Conservation (phyloP, 2,888 invertebrate genomes). For the Himalopsyche japonica region DNA sequence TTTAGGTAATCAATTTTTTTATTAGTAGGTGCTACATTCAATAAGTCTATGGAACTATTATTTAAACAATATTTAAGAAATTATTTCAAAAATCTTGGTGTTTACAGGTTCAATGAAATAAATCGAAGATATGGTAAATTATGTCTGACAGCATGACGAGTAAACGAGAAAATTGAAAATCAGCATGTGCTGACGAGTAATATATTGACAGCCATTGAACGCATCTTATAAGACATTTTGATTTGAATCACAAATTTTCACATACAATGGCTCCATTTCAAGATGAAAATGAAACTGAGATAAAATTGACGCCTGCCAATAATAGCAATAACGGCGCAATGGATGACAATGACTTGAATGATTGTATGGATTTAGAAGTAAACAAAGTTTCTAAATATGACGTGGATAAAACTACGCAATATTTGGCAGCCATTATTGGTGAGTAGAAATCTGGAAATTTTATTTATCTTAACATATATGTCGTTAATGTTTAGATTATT, state of each 20-base stretch:
- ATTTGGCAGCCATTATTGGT: conserved; percentile 57
- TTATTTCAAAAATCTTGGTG: no score
- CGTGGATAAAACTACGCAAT: conserved; percentile 56
- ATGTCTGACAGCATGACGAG: no score
- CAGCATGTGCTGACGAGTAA: background rate
- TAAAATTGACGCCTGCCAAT: background rate
- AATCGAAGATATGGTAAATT: no score
- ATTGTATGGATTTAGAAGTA: background rate
- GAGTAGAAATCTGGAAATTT: no score
- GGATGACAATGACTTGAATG: background rate
- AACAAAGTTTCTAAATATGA: background rate
- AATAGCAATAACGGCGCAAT: background rate
- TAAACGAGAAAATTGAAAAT: background rate
- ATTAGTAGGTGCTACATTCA: no score
- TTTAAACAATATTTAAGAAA: no score
- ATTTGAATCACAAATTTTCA: background rate
- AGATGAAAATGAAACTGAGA: background rate
- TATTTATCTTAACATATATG: no score
- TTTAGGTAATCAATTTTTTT: no score
- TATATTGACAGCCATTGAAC: no score
- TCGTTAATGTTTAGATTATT: no score
- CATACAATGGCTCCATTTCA: conserved; percentile 18
- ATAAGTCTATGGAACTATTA: no score
- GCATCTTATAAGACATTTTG: background rate
- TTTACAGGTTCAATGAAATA: no score